phyloP scores from a whole-genome alignment of 1,140 invertebrate genomes.

The Patella vulgata region DNA sequence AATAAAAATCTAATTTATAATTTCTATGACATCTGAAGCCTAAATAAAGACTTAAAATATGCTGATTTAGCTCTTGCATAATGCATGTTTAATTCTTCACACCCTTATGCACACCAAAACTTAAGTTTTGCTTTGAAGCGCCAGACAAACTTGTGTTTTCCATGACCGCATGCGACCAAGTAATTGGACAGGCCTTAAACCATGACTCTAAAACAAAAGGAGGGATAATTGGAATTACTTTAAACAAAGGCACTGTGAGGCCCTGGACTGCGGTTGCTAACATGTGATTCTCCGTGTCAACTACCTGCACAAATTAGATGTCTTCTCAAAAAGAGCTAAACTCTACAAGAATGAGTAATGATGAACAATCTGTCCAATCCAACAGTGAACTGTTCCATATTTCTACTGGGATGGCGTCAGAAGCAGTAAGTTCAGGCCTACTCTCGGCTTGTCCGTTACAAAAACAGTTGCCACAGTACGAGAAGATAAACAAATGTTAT shows the following conservation, averaged over 20 bases:
- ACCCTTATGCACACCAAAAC: no score
- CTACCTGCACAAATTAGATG: neutral
- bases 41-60: no score
- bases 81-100: no score
- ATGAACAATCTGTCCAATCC: slow-evolving; percentile 1
- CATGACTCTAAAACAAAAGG: neutral
- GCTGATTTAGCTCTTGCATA: no score
- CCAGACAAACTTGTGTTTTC: no score
- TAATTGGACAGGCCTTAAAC: slow-evolving; percentile 2
- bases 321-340: neutral
- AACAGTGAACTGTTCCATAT: neutral
- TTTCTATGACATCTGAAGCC: no score
- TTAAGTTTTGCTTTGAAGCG: no score
- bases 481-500: neutral
- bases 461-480: neutral
- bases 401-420: neutral
- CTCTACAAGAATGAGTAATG: neutral
- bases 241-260: neutral
- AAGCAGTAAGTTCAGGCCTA: neutral
- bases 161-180: slow-evolving; percentile 3
- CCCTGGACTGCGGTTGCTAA: neutral
- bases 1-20: no score
- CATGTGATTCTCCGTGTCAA: neutral
- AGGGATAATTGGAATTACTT: neutral
- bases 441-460: neutral